phyloP scores from a whole-genome alignment of 2,888 invertebrate species.

The Ceramica pisi region DNA sequence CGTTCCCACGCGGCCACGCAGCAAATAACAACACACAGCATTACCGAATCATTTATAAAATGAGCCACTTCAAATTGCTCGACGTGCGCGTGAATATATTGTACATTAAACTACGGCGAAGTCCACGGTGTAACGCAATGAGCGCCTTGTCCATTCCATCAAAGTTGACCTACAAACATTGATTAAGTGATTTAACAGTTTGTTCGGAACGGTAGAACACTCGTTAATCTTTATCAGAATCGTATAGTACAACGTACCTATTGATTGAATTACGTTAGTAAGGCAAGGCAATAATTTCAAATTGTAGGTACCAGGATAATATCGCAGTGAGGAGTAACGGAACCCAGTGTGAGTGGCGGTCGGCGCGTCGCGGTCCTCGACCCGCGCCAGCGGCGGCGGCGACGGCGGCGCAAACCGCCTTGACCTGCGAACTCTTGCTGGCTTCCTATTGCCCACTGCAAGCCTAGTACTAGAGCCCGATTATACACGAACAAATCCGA shows the following conservation, averaged over 20 bases:
- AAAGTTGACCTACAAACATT: slow-evolving; percentile 64
- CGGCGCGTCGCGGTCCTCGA: slow-evolving; percentile 82
- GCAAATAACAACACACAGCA: slow-evolving; percentile 61
- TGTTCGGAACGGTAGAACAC: slow-evolving; percentile 45
- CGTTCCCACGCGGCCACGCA: slow-evolving; percentile 80
- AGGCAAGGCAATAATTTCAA: slow-evolving; percentile 43
- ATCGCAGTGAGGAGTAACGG: slow-evolving; percentile 82
- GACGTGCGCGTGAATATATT: slow-evolving; percentile 48
- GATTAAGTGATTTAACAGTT: slow-evolving; percentile 61
- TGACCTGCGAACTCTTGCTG: slow-evolving; percentile 83
- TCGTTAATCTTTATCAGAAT: slow-evolving; percentile 44
- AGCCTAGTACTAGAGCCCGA: slow-evolving; percentile 77
- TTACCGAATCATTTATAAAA: slow-evolving; percentile 72
- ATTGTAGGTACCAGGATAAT: slow-evolving; percentile 64
- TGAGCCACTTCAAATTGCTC: slow-evolving; percentile 56
- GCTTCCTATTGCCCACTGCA: slow-evolving; percentile 78
- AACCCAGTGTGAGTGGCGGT: slow-evolving; percentile 80
- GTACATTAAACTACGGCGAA: slow-evolving; percentile 44
- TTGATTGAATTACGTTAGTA: slow-evolving; percentile 39
- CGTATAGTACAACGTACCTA: slow-evolving; percentile 22
- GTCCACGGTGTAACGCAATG: slow-evolving; percentile 45
- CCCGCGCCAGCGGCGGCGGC: slow-evolving; percentile 71
- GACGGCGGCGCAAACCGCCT: slow-evolving; percentile 77
- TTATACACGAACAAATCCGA: slow-evolving; percentile 64
- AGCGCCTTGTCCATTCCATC: slow-evolving; percentile 46